phyloP scores from a whole-genome alignment of 1,140 invertebrate genomes.

The Heliconius eleuchia region DNA sequence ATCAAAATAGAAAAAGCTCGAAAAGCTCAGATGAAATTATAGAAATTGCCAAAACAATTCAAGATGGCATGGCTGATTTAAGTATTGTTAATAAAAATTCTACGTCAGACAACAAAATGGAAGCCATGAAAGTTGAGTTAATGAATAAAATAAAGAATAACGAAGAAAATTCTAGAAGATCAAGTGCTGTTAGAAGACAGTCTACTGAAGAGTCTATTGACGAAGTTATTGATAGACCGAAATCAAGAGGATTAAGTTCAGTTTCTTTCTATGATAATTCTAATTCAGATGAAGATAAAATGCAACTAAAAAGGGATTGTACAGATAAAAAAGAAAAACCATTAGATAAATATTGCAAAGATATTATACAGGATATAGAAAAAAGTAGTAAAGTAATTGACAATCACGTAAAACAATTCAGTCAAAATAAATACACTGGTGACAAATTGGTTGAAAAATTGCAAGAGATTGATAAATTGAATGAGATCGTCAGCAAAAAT shows the following conservation, averaged over 20 bases:
- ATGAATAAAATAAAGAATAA: constrained; percentile 72
- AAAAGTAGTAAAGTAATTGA: constrained; percentile 78
- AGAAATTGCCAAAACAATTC: constrained; percentile 70
- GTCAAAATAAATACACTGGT: constrained; percentile 66
- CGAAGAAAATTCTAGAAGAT: constrained; percentile 61
- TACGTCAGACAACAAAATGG: constrained; percentile 65
- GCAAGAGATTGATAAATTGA: constrained; percentile 71
- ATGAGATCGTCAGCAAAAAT: constrained; percentile 62
- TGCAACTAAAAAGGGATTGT: constrained; percentile 44
- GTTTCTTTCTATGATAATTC: constrained; percentile 63
- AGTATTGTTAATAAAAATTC: constrained; percentile 60
- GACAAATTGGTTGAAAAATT: constrained; percentile 73
- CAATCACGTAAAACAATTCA: constrained; percentile 73
- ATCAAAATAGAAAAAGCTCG: constrained; percentile 53
- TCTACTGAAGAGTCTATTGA: constrained; percentile 69
- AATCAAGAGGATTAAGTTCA: constrained; percentile 66
- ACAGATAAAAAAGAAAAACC: constrained; percentile 61
- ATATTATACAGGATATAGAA: constrained; percentile 77
- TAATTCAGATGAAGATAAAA: constrained; percentile 49
- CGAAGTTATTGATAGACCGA: constrained; percentile 64
- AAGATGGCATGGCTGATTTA: constrained; percentile 75
- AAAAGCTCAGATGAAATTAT: constrained; percentile 63
- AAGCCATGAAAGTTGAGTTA: constrained; percentile 62
- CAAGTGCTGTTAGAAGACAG: constrained; percentile 59
- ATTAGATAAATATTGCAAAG: constrained; percentile 75